Conservation (phyloP, 1,140 invertebrate genomes). For the Ylistrum balloti region DNA sequence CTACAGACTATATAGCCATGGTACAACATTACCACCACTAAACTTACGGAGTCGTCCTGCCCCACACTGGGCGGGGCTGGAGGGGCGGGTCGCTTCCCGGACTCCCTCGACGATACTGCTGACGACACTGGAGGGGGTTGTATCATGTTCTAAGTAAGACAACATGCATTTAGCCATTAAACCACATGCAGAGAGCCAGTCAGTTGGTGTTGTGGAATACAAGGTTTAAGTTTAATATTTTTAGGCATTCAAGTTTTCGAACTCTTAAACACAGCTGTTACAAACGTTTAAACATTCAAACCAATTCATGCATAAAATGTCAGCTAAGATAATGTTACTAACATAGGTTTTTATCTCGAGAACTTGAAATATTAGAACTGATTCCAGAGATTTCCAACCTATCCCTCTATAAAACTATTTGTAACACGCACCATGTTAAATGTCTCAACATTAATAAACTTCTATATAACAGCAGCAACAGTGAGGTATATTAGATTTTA, state of each 20-base stretch:
- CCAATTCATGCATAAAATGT: background rate
- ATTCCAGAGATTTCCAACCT: too few species aligned
- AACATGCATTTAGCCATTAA: slow-evolving; percentile 33
- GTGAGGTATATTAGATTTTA: too few species aligned
- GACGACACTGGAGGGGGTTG: background rate
- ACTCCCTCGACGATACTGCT: background rate
- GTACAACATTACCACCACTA: background rate
- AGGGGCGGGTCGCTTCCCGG: slow-evolving; percentile 49
- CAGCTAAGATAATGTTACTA: too few species aligned
- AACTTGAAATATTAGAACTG: too few species aligned
- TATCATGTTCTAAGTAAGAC: slow-evolving; percentile 42
- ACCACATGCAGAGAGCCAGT: background rate
- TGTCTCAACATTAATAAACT: too few species aligned
- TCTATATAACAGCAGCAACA: too few species aligned
- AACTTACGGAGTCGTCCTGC: slow-evolving; percentile 37
- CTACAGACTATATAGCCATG: background rate
- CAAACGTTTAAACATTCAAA: background rate
- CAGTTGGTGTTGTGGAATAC: background rate
- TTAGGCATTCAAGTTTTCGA: background rate
- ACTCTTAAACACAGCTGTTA: background rate
- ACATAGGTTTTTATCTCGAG: too few species aligned
- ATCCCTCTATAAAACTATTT: too few species aligned
- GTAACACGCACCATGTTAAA: too few species aligned
- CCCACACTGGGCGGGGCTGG: slow-evolving; percentile 28
- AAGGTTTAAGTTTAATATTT: background rate